Percentiles rank a stretch among this genome's conserved stretches.
phyloP scores from a whole-genome alignment of 2,888 invertebrate genomes.

The Nymphalis polychloros region DNA sequence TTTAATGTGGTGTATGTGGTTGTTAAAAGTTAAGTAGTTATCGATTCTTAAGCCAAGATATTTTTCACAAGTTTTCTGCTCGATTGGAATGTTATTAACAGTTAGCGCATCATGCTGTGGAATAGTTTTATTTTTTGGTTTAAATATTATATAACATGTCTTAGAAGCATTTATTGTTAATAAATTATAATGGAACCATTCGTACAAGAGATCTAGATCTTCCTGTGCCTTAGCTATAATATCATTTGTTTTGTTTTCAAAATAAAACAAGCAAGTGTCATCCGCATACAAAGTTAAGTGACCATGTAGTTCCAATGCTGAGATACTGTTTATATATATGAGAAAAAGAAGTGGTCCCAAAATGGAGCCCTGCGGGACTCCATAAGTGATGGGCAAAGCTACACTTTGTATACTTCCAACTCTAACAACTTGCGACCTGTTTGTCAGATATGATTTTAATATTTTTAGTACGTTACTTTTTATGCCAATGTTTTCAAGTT shows the following conservation, averaged over 20 bases:
- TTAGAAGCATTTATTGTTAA: slow-evolving; percentile 2
- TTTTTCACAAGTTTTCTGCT: slow-evolving; percentile 4
- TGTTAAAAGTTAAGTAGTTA: too few relatives aligned
- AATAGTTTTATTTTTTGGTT: neutral
- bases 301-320: too few relatives aligned
- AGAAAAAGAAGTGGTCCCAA: too few relatives aligned
- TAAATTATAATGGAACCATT: neutral
- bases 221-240: neutral
- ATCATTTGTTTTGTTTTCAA: neutral
- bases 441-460: too few relatives aligned
- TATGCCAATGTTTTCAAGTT: neutral
- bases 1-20: too few relatives aligned
- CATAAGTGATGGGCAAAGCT: too few relatives aligned
- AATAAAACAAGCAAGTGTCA: slow-evolving; percentile 1
- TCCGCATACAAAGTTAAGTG: slow-evolving; percentile 20
- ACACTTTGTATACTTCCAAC: too few relatives aligned
- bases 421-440: too few relatives aligned
- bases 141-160: slow-evolving; percentile 8
- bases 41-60: slow-evolving; percentile 3
- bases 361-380: too few relatives aligned
- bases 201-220: slow-evolving; percentile 1
- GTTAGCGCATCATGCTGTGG: neutral
- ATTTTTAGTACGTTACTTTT: neutral
- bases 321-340: too few relatives aligned
- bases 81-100: too few relatives aligned